Base-by-base conservation (phyloP, 2,888 invertebrate species). In the Platycnemis pennipes region DNA sequence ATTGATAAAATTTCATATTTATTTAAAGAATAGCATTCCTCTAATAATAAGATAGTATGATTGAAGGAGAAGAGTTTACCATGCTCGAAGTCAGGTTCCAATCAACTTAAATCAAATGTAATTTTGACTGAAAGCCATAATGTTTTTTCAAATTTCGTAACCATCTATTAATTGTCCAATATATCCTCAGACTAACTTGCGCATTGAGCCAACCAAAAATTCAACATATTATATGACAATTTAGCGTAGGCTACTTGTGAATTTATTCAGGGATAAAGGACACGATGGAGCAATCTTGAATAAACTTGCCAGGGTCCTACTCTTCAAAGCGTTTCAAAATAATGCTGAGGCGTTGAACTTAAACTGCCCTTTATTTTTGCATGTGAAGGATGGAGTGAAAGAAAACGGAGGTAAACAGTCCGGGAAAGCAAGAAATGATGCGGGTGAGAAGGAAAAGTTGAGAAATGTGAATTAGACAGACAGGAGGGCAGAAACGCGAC, bases 401-500 rank as follows among this genome's bases (percentile, higher is more conserved):
- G 69, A 31, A n/a, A 31, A 37, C 31, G 8, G 69, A 31, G 69
- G 31, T 31, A 77, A 77, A 77, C 31, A 37, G 31, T 37, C 69
- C 0, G 31, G 13, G 69, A 77, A 37, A 77, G 31, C 69, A 19
- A 77, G 37, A 77, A 13, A 16, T 26, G n/a, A 13, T 63, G 13
- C n/a, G 37, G 69, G 69, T 5, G 69, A 13, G 37, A 31, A 77
- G 2, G 63, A 63, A n/a, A 63, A 63, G 63, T 22, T 49, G 13
- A 19, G 22, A 63, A 22, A 22, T 63, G 69, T 26, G 26, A 37
- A 22, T 3, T 19, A 77, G 69, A 77, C 4, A 31, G 69, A 77
- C 69, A n/a, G 69, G 69, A 31, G 69, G 31, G 69, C 69, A 77
- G 69, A 77, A 77, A 77, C 69, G 31, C 37, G 69, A 77, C 69